Evolutionary conservation across 2,888 invertebrate genomes (phyloP), one percentile per base, ranked within the genome.

Genomic region (Miltochrista miniata): DNA sequence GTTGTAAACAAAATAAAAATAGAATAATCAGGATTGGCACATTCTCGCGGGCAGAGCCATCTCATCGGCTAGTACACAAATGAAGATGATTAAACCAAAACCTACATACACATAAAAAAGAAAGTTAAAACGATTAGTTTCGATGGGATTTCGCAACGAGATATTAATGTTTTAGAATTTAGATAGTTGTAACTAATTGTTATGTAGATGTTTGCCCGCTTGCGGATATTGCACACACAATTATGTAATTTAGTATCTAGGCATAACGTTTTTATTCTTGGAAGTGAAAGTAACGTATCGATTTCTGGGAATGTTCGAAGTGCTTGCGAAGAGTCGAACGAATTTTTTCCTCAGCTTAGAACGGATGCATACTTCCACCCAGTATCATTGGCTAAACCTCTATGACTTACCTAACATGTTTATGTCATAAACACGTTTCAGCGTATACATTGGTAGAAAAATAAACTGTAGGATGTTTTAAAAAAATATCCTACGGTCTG

Each of bases 301-400:
- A 62, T 64, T 54, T 29, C 53, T 15, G 9, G 8, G 13, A 14
- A 36, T 14, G 36, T 14, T 36, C 9, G 14, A 13, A 15, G 11
- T 7, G 15, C 15, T 18, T 10, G 1, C 2, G 36, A 13, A 7
- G 12, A 15, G 56, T 63, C 63, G 57, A 46, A 56, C 54, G 31
- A 33, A 47, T 48, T 44, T 48, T 68, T 68, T 63, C 61, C 54
- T 56, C 58, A 70, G 64, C 54, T 56, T 57, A 70, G 64, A 59
- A 67, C 15, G n/a, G 12, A 29, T 52, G 51, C 34, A 45, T 57
- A 52, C 61, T 59, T 51, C 57, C 52, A 57, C 46, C 30, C 47
- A 61, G 56, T 46, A 52, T n/a, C n/a, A n/a, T n/a, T n/a, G n/a
- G n/a, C n/a, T n/a, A n/a, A n/a, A n/a, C n/a, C n/a, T n/a, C n/a